Evolutionary conservation across 2,113 vertebrate species (phyloP).

Genomic region (Pao palembangensis): DNA sequence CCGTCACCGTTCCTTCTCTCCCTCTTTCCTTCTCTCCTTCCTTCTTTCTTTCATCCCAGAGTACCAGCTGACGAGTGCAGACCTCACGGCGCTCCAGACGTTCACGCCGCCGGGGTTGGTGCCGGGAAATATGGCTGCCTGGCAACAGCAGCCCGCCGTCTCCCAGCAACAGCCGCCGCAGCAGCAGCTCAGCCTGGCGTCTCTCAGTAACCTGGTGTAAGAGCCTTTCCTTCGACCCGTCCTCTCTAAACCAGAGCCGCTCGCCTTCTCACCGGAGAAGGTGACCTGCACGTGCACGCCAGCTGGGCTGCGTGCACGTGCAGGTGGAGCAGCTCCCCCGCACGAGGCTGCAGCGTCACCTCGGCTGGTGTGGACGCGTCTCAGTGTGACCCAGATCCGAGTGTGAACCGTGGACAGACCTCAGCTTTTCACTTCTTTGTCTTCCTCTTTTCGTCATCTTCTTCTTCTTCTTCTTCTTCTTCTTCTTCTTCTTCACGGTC

Average conservation of each 20-base stretch:
- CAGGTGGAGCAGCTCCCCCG: too few relatives aligned
- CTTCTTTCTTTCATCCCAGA: slow-evolving; percentile 73
- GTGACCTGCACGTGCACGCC: too few relatives aligned
- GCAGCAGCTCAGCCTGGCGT: slow-evolving; percentile 84
- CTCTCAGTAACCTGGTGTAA: slow-evolving; percentile 91
- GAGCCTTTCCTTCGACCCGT: slow-evolving; percentile 59
- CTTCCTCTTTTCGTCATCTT: too few relatives aligned
- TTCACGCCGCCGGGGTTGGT: slow-evolving; percentile 89
- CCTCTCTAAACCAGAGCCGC: neutral
- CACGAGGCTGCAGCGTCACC: slow-evolving; percentile 29
- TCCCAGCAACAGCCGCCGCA: slow-evolving; percentile 61
- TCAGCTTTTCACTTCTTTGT: too few relatives aligned
- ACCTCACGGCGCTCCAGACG: slow-evolving; percentile 87
- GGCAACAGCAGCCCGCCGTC: slow-evolving; percentile 84
- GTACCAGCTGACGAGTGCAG: slow-evolving; percentile 92
- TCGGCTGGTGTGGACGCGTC: slow-evolving; percentile 54
- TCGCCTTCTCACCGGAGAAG: too few relatives aligned
- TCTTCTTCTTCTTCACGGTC: too few relatives aligned
- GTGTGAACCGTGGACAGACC: too few relatives aligned
- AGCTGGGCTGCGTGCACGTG: neutral
- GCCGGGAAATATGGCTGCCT: slow-evolving; percentile 87
- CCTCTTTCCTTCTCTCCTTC: slow-evolving; percentile 21
- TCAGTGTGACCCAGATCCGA: slow-evolving; percentile 61
- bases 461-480: too few relatives aligned
- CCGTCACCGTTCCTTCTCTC: slow-evolving; percentile 18